Conservation (phyloP, 2,113 vertebrate species). For the Pachycephala philippinensis region DNA sequence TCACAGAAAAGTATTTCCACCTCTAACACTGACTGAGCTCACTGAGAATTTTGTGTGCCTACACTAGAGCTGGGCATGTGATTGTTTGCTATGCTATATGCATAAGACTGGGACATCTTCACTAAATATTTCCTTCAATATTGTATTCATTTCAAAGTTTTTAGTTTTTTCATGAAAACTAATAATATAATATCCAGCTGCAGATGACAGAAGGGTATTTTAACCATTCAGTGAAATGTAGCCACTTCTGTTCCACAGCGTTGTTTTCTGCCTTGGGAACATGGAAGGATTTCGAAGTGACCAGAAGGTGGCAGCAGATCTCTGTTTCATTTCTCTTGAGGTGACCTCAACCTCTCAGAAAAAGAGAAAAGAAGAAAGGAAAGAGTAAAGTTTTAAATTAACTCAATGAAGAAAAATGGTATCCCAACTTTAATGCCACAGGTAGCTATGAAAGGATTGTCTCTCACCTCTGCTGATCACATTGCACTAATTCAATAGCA, state of each 20-base stretch:
- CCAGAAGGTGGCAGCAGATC: constrained; percentile 68
- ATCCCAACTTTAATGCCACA: not conserved
- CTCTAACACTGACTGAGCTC: not conserved
- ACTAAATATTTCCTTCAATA: not conserved
- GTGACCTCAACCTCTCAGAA: not conserved
- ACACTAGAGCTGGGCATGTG: not conserved
- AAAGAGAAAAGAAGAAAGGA: not conserved
- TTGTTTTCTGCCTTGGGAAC: not conserved
- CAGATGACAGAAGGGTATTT: not conserved
- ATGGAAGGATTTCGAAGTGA: not conserved
- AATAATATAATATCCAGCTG: not conserved
- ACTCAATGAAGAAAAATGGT: not conserved
- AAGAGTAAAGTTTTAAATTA: not conserved
- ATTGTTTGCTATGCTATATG: not conserved
- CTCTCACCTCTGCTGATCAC: not conserved
- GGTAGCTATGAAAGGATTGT: not conserved
- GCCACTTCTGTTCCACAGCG: fast-evolving
- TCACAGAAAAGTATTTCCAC: not conserved
- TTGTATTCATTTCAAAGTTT: not conserved
- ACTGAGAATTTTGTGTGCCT: not conserved
- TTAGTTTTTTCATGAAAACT: not conserved
- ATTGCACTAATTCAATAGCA: not conserved
- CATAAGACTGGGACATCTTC: not conserved
- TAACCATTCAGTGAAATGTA: not conserved
- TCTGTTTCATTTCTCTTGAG: not conserved